Conservation (phyloP, 2,797 vertebrate species). For the Otolemur crassicaudatus region DNA sequence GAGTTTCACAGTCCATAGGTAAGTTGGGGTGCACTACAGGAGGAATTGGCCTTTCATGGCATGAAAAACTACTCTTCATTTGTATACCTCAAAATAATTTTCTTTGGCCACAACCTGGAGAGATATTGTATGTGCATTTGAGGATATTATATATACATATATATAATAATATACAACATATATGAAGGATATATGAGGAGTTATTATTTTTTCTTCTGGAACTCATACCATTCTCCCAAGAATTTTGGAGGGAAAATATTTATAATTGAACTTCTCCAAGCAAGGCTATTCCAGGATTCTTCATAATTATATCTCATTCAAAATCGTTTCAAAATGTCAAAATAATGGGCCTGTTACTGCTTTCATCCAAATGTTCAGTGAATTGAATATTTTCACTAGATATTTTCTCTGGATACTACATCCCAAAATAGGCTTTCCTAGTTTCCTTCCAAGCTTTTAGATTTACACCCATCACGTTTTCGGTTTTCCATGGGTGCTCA, state of each 20-base stretch:
- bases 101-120: not conserved
- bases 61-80: not conserved
- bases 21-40: not conserved
- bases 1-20: not conserved
- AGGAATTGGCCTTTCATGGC: not conserved
- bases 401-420: slow-evolving; percentile 5
- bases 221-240: not conserved
- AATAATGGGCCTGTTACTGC: not conserved
- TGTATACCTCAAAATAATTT: not conserved
- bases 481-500: not conserved
- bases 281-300: not conserved
- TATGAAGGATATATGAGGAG: slow-evolving; percentile 1
- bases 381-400: not conserved
- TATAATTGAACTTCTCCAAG: not conserved
- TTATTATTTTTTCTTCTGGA: not conserved
- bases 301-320: not conserved
- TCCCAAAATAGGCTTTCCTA: slow-evolving; percentile 15
- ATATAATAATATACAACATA: not conserved
- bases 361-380: not conserved
- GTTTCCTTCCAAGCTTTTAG: not conserved
- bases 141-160: not conserved
- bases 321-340: slow-evolving; percentile 46
- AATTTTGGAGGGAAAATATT: slow-evolving; percentile 5
- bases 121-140: not conserved
- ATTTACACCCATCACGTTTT: not conserved